Evolutionary conservation across 2,888 invertebrate species (phyloP).

Genomic region (Pristionchus exspectatus): DNA sequence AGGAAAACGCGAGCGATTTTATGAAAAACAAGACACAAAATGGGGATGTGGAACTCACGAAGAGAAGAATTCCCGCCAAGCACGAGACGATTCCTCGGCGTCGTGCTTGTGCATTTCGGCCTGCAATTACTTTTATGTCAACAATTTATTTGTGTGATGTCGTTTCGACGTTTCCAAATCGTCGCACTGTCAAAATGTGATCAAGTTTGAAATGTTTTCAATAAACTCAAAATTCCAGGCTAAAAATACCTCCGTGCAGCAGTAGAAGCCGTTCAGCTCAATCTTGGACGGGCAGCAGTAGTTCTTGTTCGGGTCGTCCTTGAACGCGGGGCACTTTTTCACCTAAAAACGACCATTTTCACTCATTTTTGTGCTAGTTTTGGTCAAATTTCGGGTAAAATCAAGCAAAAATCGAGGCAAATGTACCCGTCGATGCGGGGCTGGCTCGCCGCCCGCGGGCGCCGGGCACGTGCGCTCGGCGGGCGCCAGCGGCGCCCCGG

Average conservation of each 20-base stretch:
- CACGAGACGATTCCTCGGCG: constrained; percentile 57
- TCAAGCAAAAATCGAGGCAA: background rate
- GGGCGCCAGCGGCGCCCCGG: background rate
- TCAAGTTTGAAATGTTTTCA: background rate
- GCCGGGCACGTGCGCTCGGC: constrained; percentile 15
- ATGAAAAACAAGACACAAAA: background rate
- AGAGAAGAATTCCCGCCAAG: constrained; percentile 58
- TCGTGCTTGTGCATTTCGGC: constrained; percentile 56
- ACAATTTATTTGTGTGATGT: background rate
- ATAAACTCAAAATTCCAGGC: background rate
- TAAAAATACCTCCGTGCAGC: constrained; percentile 56
- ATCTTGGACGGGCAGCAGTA: constrained; percentile 62
- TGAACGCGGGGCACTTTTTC: constrained; percentile 63
- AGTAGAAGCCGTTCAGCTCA: constrained; percentile 61
- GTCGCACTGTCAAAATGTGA: background rate
- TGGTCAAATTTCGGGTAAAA: background rate
- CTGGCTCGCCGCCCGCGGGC: background rate
- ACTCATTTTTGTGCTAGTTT: background rate
- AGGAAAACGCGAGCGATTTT: background rate
- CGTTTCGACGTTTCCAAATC: background rate
- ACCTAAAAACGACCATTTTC: background rate
- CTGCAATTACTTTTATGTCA: constrained; percentile 37
- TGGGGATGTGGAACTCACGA: constrained; percentile 58
- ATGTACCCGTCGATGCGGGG: background rate
- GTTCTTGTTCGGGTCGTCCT: constrained; percentile 57